Evolutionary conservation across 2,797 vertebrate species (phyloP).

Genomic region (Corythornis leucogaster): DNA sequence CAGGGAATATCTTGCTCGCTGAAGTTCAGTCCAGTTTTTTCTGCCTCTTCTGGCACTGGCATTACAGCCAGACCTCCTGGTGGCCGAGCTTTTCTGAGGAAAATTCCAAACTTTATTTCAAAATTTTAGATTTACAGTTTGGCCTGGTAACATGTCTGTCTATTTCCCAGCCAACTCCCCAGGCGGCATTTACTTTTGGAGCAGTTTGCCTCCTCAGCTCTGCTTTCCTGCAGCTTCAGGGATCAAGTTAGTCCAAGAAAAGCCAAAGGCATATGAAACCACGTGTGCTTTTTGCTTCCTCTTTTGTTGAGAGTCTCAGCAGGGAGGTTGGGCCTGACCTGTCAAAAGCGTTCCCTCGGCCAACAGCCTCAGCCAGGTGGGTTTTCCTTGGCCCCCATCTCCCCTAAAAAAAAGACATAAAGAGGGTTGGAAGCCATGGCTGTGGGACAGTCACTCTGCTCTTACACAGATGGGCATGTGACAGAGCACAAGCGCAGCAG

Average conservation of each 20-base stretch:
- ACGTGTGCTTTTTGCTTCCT: slow-evolving; percentile 40
- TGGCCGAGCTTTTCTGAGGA: slow-evolving; percentile 31
- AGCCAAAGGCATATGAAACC: slow-evolving; percentile 38
- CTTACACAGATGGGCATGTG: not conserved
- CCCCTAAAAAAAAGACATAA: not conserved
- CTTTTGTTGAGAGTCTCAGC: not conserved
- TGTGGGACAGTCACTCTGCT: not conserved
- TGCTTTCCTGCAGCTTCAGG: slow-evolving; percentile 50
- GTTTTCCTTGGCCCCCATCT: slow-evolving; percentile 26
- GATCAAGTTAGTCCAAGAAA: slow-evolving; percentile 53
- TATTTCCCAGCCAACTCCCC: slow-evolving; percentile 52
- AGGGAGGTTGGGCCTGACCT: not conserved
- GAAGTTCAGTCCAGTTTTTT: slow-evolving; percentile 44
- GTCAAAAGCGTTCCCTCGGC: not conserved
- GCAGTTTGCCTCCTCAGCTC: slow-evolving; percentile 22
- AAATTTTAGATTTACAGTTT: slow-evolving; percentile 62
- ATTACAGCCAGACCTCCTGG: slow-evolving; percentile 35
- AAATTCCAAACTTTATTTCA: slow-evolving; percentile 66
- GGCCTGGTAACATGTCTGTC: slow-evolving; percentile 9
- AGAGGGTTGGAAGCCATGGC: not conserved
- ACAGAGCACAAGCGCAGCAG: not conserved
- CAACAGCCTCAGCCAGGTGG: not conserved
- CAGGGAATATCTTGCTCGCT: slow-evolving; percentile 5
- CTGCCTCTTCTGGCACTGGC: slow-evolving; percentile 19
- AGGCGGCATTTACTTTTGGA: slow-evolving; percentile 57